Base-by-base conservation (phyloP, 1,140 invertebrate species). In the Ladona fulva region DNA sequence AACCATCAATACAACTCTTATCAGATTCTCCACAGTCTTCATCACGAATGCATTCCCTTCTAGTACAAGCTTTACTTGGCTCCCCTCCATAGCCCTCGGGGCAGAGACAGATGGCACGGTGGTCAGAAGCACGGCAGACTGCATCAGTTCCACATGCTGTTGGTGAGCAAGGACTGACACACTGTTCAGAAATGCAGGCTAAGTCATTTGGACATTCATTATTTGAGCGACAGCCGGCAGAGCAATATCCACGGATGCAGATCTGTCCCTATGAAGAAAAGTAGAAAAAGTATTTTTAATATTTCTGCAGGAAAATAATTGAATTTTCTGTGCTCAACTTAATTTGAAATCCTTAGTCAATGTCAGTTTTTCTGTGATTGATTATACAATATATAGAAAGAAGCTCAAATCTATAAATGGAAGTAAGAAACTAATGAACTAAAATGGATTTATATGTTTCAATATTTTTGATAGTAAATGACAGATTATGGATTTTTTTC, bases 41-140 rank as follows among this genome's bases (percentile, higher is more conserved):
- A 82, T 96, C 91, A 25, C 86, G 85, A 59, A 89, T 86, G 80
- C 95, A 97, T 84, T 95, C 93, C 78, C 91, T 90, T 80, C 91
- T 88, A 79, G 89, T 89, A 83, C 92, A 95, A 80, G 73, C 80
- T 77, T 78, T 79, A 66, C 80, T 81, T 0, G 85, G 82, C 52
- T 84, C 82, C 0, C 93, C 94, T 79, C 91, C 90, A 79, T 88
- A 95, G 6, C 94, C 94, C 82, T 93, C 92, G 0, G 94, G 94
- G 84, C 94, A 97, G 24, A 92, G 87, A 82, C 94, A 96, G 0
- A 95, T 87, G n/a, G 93, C 91, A 44, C 90, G 87, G 83, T 94
- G 93, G 78, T 93, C 91, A 0, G 90, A 91, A 0, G 93, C 89
- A 77, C 89, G 88, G 83, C 93, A 94, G 0, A 92, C 81, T 10